A percentile compares a stretch with the other conserved stretches of the same genome.
These are phyloP conservation scores for Galeruca laticollis DNA, from an alignment of 2,888 invertebrate species.

Conservation along the genomic window DNA sequence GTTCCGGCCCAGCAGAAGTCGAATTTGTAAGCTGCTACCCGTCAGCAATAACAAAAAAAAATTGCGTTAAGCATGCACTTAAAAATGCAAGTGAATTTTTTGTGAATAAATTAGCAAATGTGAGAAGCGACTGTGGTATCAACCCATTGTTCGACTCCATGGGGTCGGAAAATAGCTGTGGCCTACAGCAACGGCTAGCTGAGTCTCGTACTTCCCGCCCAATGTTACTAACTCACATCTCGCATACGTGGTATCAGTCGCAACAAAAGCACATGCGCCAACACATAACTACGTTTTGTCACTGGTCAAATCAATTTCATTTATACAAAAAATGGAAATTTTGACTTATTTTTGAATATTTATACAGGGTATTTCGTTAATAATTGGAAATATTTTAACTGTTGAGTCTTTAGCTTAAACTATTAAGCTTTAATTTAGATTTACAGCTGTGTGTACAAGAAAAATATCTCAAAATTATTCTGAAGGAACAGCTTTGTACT, in stretches of 20 bases:
- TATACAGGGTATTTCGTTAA: too few species aligned
- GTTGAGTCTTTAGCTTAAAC: too few species aligned
- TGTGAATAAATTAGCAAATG: conserved; percentile 31
- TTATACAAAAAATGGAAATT: too few species aligned
- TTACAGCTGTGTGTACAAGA: too few species aligned
- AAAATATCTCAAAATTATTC: too few species aligned
- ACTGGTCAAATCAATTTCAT: too few species aligned
- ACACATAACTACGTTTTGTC: conserved; percentile 3
- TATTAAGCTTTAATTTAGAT: too few species aligned
- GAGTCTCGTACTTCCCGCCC: conserved; percentile 68
- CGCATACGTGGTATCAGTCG: conserved; percentile 26
- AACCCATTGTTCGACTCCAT: conserved; percentile 65
- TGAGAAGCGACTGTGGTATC: conserved; percentile 60
- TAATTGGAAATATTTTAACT: too few species aligned
- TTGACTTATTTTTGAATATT: too few species aligned
- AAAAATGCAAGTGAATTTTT: conserved; percentile 8
- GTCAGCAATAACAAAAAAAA: conserved; percentile 56
- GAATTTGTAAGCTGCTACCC: conserved; percentile 65
- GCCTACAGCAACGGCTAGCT: conserved; percentile 80
- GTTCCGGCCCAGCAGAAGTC: conserved; percentile 65
- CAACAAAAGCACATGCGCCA: conserved; percentile 26
- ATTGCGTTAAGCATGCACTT: conserved; percentile 51
- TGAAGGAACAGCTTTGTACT: too few species aligned
- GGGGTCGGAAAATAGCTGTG: conserved; percentile 68
- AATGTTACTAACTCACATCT: conserved; percentile 34